phyloP scores from a whole-genome alignment of 2,113 vertebrate genomes.

The Narcine bancroftii region DNA sequence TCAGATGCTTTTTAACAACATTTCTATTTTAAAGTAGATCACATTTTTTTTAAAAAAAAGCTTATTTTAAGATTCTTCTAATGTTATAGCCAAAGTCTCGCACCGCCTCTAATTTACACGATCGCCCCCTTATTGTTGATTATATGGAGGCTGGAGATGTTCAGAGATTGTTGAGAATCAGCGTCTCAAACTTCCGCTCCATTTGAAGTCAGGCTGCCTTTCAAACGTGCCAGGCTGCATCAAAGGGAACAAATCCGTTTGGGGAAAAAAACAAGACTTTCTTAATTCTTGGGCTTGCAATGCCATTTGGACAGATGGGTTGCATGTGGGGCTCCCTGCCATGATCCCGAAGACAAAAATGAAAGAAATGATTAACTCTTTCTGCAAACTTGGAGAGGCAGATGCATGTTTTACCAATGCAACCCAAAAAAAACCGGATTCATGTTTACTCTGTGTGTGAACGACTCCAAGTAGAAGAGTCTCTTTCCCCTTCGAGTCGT shows the following conservation, averaged over 20 bases:
- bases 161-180: not conserved
- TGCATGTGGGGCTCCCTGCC: slow-evolving; percentile 7
- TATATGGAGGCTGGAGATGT: not conserved
- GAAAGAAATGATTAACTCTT: not conserved
- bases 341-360: slow-evolving; percentile 14
- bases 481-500: too few species aligned
- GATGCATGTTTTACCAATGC: not conserved
- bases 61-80: not conserved
- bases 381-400: slow-evolving; percentile 20
- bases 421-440: not conserved
- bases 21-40: not conserved
- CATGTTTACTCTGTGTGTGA: not conserved
- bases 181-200: not conserved
- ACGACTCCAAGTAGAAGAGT: too few species aligned
- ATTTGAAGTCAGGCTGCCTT: not conserved
- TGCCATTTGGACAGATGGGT: slow-evolving; percentile 20
- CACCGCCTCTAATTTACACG: not conserved
- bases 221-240: not conserved
- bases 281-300: not conserved
- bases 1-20: too few species aligned
- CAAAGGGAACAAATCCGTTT: not conserved
- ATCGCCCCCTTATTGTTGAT: not conserved
- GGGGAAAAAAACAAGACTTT: not conserved
- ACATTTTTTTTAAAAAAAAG: too few species aligned
- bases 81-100: not conserved